These are phyloP conservation scores for Ecliptopera silaceata DNA, from an alignment of 2,888 invertebrate genomes.

Conservation along the genomic window DNA sequence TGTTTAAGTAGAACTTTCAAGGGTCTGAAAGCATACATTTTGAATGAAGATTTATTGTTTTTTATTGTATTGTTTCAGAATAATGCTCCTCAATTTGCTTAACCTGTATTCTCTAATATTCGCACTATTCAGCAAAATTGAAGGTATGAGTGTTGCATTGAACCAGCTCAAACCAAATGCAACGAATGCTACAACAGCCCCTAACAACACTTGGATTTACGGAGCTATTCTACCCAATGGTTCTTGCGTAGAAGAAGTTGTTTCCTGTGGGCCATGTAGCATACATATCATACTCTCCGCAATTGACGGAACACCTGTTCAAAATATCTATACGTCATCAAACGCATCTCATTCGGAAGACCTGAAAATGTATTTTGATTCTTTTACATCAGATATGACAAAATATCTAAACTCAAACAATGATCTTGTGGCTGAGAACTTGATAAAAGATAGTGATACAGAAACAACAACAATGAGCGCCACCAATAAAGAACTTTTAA, in stretches of 20 bases:
- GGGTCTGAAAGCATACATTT: no score
- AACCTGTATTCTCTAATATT: conserved; percentile 97
- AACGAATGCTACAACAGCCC: conserved; percentile 30
- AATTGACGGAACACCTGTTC: conserved; percentile 20
- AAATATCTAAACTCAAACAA: conserved; percentile 6
- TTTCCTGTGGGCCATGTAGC: conserved; percentile 61
- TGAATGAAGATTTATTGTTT: background rate
- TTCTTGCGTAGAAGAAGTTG: conserved; percentile 55
- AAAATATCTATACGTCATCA: conserved; percentile 6
- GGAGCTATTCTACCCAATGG: conserved; percentile 45
- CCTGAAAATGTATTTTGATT: conserved; percentile 16
- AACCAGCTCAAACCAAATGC: conserved; percentile 78
- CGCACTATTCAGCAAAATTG: conserved; percentile 94
- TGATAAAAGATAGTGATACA: conserved; percentile 25
- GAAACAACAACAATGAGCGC: conserved; percentile 42
- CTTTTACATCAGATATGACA: conserved; percentile 9
- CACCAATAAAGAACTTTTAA: conserved; percentile 18
- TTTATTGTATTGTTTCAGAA: conserved; percentile 85
- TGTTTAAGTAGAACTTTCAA: no score
- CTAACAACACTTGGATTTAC: conserved; percentile 40
- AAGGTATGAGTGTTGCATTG: conserved; percentile 86
- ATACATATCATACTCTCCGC: conserved; percentile 38
- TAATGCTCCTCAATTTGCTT: conserved; percentile 96
- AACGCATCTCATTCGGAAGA: conserved; percentile 7
- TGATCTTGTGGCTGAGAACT: conserved; percentile 25